A percentile compares a stretch with the other conserved stretches of the same genome.
phyloP scores from a whole-genome alignment of 2,113 vertebrate genomes.

The Hydrochoerus hydrochaeris region DNA sequence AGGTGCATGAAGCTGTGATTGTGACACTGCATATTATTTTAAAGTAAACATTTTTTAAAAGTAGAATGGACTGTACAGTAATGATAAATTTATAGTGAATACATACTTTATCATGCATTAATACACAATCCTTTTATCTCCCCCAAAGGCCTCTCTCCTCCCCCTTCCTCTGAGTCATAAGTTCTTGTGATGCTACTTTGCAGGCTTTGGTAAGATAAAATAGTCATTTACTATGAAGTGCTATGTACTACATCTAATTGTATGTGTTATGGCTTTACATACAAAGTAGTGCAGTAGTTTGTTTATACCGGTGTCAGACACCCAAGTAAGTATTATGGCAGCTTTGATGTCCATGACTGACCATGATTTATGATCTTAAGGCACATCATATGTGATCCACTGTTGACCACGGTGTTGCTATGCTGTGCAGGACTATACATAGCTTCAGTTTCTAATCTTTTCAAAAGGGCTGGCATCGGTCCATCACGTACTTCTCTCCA shows the following conservation, averaged over 20 bases:
- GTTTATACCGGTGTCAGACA: background rate
- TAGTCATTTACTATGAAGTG: background rate
- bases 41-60: background rate
- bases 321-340: background rate
- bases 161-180: conserved; percentile 25
- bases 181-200: background rate
- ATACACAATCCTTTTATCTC: conserved; percentile 14
- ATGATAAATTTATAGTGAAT: background rate
- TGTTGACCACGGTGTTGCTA: background rate
- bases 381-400: background rate
- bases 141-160: background rate
- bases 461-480: background rate
- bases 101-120: background rate
- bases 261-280: background rate
- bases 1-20: too few species aligned
- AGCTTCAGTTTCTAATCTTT: background rate
- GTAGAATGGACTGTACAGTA: background rate
- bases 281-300: background rate
- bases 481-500: background rate
- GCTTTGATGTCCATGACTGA: background rate
- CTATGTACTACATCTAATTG: background rate
- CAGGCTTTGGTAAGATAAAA: conserved; percentile 16
- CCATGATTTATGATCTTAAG: background rate
- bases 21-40: background rate
- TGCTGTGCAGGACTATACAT: background rate